Evolutionary conservation across 37 sponge, comb jelly and placozoan genomes (phyloP).

Genomic region (Cliona cf. orientalis): DNA sequence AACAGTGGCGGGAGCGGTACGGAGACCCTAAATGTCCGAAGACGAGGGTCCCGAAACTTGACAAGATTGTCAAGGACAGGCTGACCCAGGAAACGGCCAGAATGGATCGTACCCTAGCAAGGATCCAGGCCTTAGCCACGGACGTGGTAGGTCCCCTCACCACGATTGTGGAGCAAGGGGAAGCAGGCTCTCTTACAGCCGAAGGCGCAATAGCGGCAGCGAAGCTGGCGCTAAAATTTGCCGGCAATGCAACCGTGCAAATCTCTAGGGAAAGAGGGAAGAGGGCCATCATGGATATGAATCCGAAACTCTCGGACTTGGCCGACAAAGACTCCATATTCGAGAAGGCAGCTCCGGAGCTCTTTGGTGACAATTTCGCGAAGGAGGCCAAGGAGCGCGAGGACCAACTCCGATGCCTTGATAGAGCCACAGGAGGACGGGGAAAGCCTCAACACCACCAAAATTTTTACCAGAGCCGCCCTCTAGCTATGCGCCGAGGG

Average conservation of each 20-base stretch:
- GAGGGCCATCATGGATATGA: background rate
- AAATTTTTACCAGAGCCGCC: background rate
- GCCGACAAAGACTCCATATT: background rate
- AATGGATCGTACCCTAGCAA: background rate
- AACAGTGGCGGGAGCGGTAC: background rate
- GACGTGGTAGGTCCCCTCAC: slow-evolving; percentile 16
- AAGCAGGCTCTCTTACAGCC: background rate
- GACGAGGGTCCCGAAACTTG: background rate
- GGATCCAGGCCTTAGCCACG: background rate
- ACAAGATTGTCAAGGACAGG: background rate
- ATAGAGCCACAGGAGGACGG: background rate
- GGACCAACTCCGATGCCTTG: background rate
- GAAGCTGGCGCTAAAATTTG: background rate
- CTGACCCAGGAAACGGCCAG: no score
- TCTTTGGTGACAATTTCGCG: background rate
- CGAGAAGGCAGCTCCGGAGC: background rate
- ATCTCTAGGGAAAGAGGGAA: background rate
- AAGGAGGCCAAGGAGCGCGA: background rate
- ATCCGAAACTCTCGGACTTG: slow-evolving; percentile 6
- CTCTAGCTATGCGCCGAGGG: background rate
- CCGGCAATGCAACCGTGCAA: slow-evolving; percentile 17
- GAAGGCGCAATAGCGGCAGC: background rate
- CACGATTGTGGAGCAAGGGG: slow-evolving; percentile 13
- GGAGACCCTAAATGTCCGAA: no score
- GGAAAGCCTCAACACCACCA: background rate